Conservation (phyloP, 2,888 invertebrate species). For the Maniola hyperantus region DNA sequence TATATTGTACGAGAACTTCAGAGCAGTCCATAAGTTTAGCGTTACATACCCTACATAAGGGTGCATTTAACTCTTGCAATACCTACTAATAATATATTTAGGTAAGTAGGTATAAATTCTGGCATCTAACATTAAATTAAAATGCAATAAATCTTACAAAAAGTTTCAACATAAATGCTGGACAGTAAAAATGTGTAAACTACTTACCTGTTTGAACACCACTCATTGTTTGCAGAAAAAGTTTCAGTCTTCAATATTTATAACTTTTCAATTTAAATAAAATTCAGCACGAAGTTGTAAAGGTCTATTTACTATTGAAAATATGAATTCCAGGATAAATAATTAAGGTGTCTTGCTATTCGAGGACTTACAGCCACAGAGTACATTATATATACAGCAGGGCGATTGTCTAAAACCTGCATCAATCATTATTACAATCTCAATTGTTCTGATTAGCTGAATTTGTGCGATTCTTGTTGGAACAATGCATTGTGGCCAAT, state of each 20-base stretch:
- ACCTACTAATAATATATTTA: neutral
- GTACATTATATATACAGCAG: no score
- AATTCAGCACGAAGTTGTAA: constrained; percentile 13
- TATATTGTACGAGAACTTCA: no score
- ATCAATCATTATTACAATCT: no score
- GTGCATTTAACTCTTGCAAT: no score
- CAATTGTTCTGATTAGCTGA: no score
- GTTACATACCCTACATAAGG: neutral
- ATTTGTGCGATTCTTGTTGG: no score
- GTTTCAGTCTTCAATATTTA: constrained; percentile 33
- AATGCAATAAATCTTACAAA: constrained; percentile 14
- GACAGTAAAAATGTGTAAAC: constrained; percentile 28
- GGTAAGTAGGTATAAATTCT: neutral
- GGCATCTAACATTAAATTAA: neutral
- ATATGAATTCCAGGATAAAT: neutral
- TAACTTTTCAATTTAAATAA: constrained; percentile 9
- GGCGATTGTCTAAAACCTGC: no score
- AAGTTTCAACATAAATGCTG: neutral
- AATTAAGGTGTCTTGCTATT: neutral
- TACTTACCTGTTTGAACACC: constrained; percentile 70
- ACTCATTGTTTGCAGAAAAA: constrained; percentile 56
- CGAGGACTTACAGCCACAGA: no score
- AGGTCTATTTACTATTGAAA: constrained; percentile 15
- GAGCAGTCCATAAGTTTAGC: no score
- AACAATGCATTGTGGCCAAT: no score